phyloP scores from a whole-genome alignment of 2,888 invertebrate genomes.

The Branchipolynoe longqiensis region DNA sequence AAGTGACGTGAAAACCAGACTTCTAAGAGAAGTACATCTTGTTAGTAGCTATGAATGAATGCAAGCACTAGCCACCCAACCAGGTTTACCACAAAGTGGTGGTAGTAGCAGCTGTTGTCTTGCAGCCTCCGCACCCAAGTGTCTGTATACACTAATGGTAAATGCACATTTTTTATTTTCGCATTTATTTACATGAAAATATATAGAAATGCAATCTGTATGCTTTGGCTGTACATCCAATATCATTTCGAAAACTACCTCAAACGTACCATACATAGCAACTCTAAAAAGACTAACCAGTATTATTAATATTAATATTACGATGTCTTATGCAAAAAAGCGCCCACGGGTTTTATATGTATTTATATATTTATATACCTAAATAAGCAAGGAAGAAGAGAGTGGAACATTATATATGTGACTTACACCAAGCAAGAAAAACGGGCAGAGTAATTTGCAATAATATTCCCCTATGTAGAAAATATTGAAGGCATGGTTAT shows the following conservation, averaged over 20 bases:
- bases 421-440: slow-evolving; percentile 17
- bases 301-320: slow-evolving; percentile 20
- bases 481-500: slow-evolving; percentile 44
- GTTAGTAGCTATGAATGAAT: no score
- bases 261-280: slow-evolving; percentile 35
- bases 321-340: slow-evolving; percentile 2
- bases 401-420: slow-evolving; percentile 17
- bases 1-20: no score
- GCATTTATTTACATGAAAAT: slow-evolving; percentile 56
- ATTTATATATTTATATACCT: no score
- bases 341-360: no score
- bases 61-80: no score
- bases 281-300: slow-evolving; percentile 29
- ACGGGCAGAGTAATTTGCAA: slow-evolving; percentile 8
- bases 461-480: slow-evolving; percentile 12
- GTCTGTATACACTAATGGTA: slow-evolving; percentile 43
- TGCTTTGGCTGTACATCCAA: slow-evolving; percentile 39
- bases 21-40: no score
- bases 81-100: no score
- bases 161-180: slow-evolving; percentile 35
- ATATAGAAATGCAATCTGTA: slow-evolving; percentile 55
- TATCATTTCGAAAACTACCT: slow-evolving; percentile 24
- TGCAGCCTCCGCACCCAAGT: slow-evolving; percentile 29
- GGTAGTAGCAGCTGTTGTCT: slow-evolving; percentile 31
- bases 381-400: not conserved